Conservation (phyloP, 2,113 vertebrate genomes). For the Semnornis frantzii region DNA sequence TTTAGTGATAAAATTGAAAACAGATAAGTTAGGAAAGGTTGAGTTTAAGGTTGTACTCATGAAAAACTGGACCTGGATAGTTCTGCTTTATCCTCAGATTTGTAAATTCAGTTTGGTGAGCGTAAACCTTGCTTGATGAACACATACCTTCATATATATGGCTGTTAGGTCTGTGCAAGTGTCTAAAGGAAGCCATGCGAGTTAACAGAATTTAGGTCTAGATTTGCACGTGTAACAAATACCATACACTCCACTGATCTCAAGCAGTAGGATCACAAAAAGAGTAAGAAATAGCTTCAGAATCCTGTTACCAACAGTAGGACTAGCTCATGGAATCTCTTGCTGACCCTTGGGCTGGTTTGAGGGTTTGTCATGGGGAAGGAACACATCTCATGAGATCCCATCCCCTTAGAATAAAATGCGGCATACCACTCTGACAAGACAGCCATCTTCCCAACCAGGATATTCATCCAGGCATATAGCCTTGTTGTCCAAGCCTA, state of each 20-base stretch:
- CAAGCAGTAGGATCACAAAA: not conserved
- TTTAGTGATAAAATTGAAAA: not conserved
- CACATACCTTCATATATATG: not conserved
- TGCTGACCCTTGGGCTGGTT: not conserved
- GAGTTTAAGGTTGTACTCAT: not conserved
- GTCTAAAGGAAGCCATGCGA: not conserved
- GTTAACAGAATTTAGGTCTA: not conserved
- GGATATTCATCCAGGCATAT: not conserved
- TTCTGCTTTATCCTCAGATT: not conserved
- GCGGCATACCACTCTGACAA: not conserved
- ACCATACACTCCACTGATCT: not conserved
- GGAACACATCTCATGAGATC: not conserved
- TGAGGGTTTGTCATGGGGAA: not conserved
- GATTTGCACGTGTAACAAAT: not conserved
- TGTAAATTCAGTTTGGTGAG: not conserved
- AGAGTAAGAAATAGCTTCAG: not conserved
- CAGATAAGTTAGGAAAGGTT: not conserved
- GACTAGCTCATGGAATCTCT: not conserved
- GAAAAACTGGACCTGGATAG: not conserved
- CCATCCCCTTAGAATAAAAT: not conserved
- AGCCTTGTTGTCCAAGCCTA: not conserved
- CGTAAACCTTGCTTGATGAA: not conserved
- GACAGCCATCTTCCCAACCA: not conserved
- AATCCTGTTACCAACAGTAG: not conserved
- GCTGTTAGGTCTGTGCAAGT: not conserved